Evolutionary conservation across 2,797 vertebrate genomes (phyloP), one percentile per base, ranked within the genome.

Genomic region (Cetoscarus ocellatus): DNA sequence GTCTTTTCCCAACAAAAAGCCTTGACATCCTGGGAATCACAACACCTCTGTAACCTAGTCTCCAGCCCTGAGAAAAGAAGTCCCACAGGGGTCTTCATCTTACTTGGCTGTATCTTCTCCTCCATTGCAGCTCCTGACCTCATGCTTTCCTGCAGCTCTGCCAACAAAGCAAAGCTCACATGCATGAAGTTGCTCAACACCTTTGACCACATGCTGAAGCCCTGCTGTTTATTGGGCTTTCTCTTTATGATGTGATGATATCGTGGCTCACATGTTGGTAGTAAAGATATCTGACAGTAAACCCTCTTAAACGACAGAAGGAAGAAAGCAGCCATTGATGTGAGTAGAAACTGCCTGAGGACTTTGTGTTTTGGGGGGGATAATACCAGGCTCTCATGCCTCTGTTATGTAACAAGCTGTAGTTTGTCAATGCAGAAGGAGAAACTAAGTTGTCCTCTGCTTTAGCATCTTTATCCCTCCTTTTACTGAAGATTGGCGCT

Each of bases 311-410:
- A 63, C 40, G 64, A 55, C 17, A 8, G 48, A 10, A 67, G 73
- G 70, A 80, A 88, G 72, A 90, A 88, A 77, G 72, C 65, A 53
- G 59, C 61, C 71, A 85, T 82, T 89, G 77, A 86, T 76, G n/a
- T 50, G 15, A 35, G 42, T 55, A 64, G 67, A 60, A 39, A 18
- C 8, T 61, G 75, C 80, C 13, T 1, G 18, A 67, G 70, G 76
- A 69, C 13, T 64, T 10, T 3, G 0, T 8, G 49, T 70, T 18
- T 27, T 15, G 6, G 10, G 52, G 57, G 49, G 58, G 49, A 48
- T n/a, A 61, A 64, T 8, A 50, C 52, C 34, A 44, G 65, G 13
- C 44, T 71, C 47, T 70, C 68, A 36, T 67, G 53, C 58, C 60
- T 19, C 38, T 39, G 65, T 61, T 62, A 49, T 61, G 13, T 44